Evolutionary conservation across 30 jellyfish, hydroid and myxozoan genomes (phyloP).

Genomic region (Nemopilema nomurai): DNA sequence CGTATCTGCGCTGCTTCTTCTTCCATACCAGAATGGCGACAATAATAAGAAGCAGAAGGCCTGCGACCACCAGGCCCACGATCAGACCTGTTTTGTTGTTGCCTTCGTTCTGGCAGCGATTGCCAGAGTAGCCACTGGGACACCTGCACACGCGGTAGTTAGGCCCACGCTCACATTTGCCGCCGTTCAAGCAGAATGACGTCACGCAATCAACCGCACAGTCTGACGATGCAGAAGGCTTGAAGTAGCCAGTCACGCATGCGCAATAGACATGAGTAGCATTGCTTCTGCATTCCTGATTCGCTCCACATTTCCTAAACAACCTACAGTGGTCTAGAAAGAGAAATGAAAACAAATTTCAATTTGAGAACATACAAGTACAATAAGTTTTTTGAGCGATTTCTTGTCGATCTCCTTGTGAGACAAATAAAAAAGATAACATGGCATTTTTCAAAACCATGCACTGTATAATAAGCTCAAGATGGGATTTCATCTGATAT

Average conservation of each 20-base stretch:
- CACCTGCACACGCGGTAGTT: conserved; percentile 47
- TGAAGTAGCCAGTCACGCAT: conserved; percentile 37
- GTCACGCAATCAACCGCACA: conserved; percentile 24
- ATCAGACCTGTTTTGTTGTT: conserved; percentile 3
- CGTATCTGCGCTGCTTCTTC: conserved; percentile 4
- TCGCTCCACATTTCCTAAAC: conserved; percentile 14
- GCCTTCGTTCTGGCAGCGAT: conserved; percentile 26
- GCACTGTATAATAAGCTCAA: too few species aligned
- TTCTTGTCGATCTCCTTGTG: too few species aligned
- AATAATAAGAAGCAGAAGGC: not conserved
- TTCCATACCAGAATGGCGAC: not conserved
- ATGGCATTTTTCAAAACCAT: too few species aligned
- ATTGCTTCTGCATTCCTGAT: conserved; percentile 42
- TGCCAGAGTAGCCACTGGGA: conserved; percentile 27
- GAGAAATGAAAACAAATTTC: not conserved
- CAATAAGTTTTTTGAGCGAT: too few species aligned
- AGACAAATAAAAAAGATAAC: too few species aligned
- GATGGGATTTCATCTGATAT: too few species aligned
- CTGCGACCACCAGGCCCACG: conserved; percentile 33
- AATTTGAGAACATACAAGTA: too few species aligned
- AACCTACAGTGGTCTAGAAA: conserved; percentile 25
- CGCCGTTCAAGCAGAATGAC: conserved; percentile 29
- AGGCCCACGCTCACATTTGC: conserved; percentile 48
- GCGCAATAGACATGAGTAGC: conserved; percentile 31
- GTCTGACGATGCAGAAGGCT: conserved; percentile 28